A percentile compares a stretch with the other conserved stretches of the same genome.
phyloP scores from a whole-genome alignment of 2,888 invertebrate species.

The Dichetophora obliterata region DNA sequence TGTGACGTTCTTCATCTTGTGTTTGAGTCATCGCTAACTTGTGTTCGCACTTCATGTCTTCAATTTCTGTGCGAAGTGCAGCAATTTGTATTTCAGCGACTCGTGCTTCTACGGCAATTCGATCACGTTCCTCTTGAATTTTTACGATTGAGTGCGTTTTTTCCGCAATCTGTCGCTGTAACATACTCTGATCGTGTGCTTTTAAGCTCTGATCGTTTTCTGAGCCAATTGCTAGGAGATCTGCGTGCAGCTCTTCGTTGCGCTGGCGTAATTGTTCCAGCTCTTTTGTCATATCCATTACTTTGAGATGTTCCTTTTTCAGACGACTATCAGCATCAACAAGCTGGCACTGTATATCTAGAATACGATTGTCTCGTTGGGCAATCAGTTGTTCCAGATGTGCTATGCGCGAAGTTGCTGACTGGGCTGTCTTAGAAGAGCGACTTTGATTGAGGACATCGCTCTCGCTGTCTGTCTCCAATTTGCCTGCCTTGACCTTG shows the following conservation, averaged over 20 bases:
- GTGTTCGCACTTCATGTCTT: slow-evolving; percentile 59
- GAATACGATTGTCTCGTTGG: slow-evolving; percentile 70
- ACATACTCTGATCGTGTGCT: slow-evolving; percentile 50
- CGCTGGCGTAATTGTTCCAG: slow-evolving; percentile 57
- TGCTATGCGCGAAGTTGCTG: slow-evolving; percentile 60
- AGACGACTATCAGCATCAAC: slow-evolving; percentile 66
- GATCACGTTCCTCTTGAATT: slow-evolving; percentile 66
- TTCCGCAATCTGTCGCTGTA: slow-evolving; percentile 60
- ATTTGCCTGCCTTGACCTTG: slow-evolving; percentile 43
- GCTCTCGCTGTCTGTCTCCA: slow-evolving; percentile 64
- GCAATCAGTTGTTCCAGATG: slow-evolving; percentile 69
- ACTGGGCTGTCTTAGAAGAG: slow-evolving; percentile 56
- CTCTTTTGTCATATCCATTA: slow-evolving; percentile 59
- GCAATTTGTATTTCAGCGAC: slow-evolving; percentile 61
- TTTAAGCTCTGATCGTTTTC: slow-evolving; percentile 43
- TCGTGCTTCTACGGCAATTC: slow-evolving; percentile 60
- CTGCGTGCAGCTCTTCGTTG: slow-evolving; percentile 60
- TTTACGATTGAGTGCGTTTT: slow-evolving; percentile 62
- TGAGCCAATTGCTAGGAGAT: slow-evolving; percentile 56
- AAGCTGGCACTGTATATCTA: slow-evolving; percentile 65
- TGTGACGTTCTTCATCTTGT: slow-evolving; percentile 57
- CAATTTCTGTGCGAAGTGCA: slow-evolving; percentile 59
- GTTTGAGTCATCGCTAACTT: slow-evolving; percentile 55
- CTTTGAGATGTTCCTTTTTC: slow-evolving; percentile 63
- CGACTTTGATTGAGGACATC: slow-evolving; percentile 54